Conservation (phyloP, 1,140 invertebrate species). For the Bombus balteatus region DNA sequence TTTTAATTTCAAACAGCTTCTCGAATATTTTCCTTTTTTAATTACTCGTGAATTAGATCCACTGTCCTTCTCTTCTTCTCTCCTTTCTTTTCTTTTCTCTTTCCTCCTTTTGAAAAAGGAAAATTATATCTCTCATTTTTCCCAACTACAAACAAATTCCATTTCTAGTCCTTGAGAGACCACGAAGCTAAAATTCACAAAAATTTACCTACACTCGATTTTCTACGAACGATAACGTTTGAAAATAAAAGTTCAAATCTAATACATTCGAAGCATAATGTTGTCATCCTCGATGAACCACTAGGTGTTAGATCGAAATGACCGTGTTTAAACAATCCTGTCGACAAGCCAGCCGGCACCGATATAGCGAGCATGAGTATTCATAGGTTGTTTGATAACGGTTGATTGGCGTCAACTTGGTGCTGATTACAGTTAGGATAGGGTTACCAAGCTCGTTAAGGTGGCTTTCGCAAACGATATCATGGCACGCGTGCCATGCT, state of each 20-base stretch:
- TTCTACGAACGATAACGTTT: not conserved
- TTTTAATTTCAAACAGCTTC: not conserved
- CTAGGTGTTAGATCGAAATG: not conserved
- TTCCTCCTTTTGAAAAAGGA: too few species aligned
- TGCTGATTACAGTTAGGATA: conserved; percentile 42
- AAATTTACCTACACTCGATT: not conserved
- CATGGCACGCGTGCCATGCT: not conserved
- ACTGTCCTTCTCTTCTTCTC: not conserved
- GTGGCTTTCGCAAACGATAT: conserved; percentile 36
- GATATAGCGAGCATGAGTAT: not conserved
- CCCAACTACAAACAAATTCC: too few species aligned
- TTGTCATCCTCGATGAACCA: not conserved
- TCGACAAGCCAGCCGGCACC: not conserved
- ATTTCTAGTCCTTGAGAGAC: rapidly evolving
- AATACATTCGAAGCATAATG: rapidly evolving
- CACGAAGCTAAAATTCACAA: not conserved
- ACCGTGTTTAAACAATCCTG: conserved; percentile 1
- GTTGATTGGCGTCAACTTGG: conserved; percentile 32
- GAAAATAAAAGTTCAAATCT: not conserved
- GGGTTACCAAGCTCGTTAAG: conserved; percentile 45
- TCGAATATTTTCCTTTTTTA: not conserved
- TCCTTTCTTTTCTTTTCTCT: too few species aligned
- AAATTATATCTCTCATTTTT: too few species aligned
- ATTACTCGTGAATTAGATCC: not conserved
- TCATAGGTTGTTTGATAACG: conserved; percentile 41